These are phyloP conservation scores for Tachina grossa DNA, from an alignment of 2,888 invertebrate species.

Conservation along the genomic window DNA sequence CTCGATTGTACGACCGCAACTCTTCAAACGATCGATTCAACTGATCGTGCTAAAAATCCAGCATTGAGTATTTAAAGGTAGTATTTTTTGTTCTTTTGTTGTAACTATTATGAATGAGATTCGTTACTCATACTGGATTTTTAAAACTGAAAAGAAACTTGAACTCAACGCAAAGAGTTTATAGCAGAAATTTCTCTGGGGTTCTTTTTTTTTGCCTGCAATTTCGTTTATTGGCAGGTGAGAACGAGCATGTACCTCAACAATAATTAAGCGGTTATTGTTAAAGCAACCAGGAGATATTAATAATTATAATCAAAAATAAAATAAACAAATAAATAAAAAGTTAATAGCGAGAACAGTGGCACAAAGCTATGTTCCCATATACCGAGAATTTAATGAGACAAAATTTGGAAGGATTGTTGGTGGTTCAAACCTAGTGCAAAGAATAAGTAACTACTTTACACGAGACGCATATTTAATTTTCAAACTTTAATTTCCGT, in stretches of 20 bases:
- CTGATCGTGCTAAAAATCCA: slow-evolving; percentile 63
- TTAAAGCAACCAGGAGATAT: not conserved
- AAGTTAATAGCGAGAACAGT: no score
- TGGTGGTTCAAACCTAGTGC: no score
- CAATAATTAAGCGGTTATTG: not conserved
- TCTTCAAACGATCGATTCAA: slow-evolving; percentile 58
- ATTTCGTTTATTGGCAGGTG: not conserved
- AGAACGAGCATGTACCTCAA: not conserved
- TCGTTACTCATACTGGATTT: slow-evolving; percentile 16
- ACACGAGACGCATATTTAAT: no score
- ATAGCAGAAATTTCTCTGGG: not conserved
- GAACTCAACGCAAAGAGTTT: slow-evolving; percentile 4
- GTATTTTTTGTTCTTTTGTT: slow-evolving; percentile 21
- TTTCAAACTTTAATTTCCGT: no score
- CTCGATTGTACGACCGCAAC: slow-evolving; percentile 53
- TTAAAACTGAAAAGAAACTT: slow-evolving; percentile 13
- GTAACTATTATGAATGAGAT: slow-evolving; percentile 33
- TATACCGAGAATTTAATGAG: no score
- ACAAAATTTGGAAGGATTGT: no score
- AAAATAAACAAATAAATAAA: no score
- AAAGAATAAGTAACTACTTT: no score
- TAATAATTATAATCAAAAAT: not conserved
- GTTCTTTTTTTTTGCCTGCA: not conserved
- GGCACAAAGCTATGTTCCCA: no score
- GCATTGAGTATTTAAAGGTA: slow-evolving; percentile 63